phyloP scores from a whole-genome alignment of 2,113 vertebrate species.

The Ochotona curzoniae region DNA sequence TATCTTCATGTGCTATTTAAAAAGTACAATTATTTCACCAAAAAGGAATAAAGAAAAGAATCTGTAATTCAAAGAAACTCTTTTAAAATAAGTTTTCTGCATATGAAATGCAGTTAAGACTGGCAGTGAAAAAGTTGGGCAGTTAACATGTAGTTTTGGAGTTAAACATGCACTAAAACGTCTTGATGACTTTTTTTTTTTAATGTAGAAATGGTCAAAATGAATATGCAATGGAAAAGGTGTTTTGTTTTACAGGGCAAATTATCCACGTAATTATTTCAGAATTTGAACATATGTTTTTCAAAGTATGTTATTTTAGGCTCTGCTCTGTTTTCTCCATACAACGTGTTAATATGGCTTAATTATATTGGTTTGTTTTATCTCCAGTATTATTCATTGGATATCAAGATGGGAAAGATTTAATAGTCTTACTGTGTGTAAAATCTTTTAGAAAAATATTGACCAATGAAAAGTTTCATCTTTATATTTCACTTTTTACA shows the following conservation, averaged over 20 bases:
- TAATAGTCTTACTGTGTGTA: not conserved
- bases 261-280: conserved; percentile 25
- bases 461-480: not conserved
- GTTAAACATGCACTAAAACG: conserved; percentile 15
- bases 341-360: not conserved
- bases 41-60: not conserved
- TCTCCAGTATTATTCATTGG: not conserved
- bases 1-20: not conserved
- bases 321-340: conserved; percentile 11
- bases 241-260: not conserved
- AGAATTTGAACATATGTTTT: not conserved
- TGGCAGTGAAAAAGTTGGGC: not conserved
- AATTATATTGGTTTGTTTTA: not conserved
- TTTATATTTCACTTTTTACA: conserved; percentile 15
- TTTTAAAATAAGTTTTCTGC: not conserved
- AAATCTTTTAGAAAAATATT: conserved; percentile 43
- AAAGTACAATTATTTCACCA: conserved; percentile 3
- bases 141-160: not conserved
- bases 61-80: conserved; percentile 29
- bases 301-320: not conserved
- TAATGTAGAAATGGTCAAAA: not conserved
- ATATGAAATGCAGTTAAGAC: not conserved
- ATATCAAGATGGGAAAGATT: not conserved
- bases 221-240: not conserved
- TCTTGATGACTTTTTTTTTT: not conserved